phyloP scores from a whole-genome alignment of 2,888 invertebrate genomes.

The Heliothis peltigera region DNA sequence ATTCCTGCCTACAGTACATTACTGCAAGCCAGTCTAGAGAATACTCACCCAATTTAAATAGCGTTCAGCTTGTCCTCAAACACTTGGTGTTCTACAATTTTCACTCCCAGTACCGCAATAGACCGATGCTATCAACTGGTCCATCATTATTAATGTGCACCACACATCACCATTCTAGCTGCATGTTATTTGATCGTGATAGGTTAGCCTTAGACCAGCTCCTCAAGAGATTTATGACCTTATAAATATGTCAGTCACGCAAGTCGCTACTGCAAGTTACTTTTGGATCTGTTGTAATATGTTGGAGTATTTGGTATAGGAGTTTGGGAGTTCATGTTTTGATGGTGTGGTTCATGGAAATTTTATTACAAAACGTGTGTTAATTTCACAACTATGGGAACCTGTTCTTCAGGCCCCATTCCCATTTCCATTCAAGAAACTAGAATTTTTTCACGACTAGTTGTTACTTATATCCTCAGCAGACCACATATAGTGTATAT shows the following conservation, averaged over 20 bases:
- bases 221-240: conserved; percentile 74
- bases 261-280: conserved; percentile 38
- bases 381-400: no score
- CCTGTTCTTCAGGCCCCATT: no score
- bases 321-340: background rate
- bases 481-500: background rate
- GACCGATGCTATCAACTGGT: conserved; percentile 27
- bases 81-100: background rate
- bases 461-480: background rate
- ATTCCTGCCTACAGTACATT: background rate
- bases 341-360: background rate
- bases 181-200: conserved; percentile 56
- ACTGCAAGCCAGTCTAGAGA: background rate
- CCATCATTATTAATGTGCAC: conserved; percentile 37
- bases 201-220: conserved; percentile 47
- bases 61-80: background rate
- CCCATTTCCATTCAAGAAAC: no score
- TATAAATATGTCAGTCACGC: conserved; percentile 79
- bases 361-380: no score
- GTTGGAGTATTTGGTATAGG: background rate
- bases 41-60: background rate
- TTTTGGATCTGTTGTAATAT: conserved; percentile 1
- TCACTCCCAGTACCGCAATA: background rate
- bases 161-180: conserved; percentile 42
- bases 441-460: no score